A percentile compares a stretch with the other conserved stretches of the same genome.
phyloP scores from a whole-genome alignment of 2,797 vertebrate genomes.

The Nannoperca australis region DNA sequence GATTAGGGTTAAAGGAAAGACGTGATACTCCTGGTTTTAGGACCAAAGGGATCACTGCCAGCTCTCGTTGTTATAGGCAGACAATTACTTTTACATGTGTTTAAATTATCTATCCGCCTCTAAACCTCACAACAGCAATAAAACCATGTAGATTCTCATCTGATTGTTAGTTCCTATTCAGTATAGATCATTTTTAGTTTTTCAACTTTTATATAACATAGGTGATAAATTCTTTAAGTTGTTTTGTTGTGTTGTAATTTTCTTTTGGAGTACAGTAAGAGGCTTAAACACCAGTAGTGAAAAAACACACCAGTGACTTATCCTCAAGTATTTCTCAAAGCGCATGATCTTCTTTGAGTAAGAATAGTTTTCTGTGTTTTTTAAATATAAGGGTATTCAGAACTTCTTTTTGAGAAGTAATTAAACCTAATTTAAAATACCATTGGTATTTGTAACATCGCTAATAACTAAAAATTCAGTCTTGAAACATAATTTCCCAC shows the following conservation, averaged over 20 bases:
- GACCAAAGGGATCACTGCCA: conserved; percentile 45
- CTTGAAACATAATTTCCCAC: neutral
- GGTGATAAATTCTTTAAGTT: conserved; percentile 14
- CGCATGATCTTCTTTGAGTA: conserved; percentile 71
- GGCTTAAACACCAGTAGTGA: conserved; percentile 35
- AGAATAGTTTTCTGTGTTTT: conserved; percentile 51
- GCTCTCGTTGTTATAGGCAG: conserved; percentile 45
- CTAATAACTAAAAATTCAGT: neutral
- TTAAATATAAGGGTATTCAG: conserved; percentile 41
- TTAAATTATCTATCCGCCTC: conserved; percentile 12
- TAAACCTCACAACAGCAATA: conserved; percentile 9
- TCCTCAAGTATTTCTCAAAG: conserved; percentile 69
- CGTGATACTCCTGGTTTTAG: conserved; percentile 49
- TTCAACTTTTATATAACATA: neutral
- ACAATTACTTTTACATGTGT: conserved; percentile 34
- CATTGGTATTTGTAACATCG: neutral
- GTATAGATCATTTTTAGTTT: neutral
- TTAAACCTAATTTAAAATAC: neutral
- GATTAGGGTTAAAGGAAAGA: conserved; percentile 64
- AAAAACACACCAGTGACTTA: conserved; percentile 55
- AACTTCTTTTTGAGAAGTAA: neutral
- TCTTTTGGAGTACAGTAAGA: conserved; percentile 30
- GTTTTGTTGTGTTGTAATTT: conserved; percentile 31
- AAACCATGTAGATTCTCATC: neutral
- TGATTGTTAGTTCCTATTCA: neutral